Evolutionary conservation across 2,888 invertebrate genomes (phyloP), one percentile per base, ranked within the genome.

Genomic region (Mythimna pallens): DNA sequence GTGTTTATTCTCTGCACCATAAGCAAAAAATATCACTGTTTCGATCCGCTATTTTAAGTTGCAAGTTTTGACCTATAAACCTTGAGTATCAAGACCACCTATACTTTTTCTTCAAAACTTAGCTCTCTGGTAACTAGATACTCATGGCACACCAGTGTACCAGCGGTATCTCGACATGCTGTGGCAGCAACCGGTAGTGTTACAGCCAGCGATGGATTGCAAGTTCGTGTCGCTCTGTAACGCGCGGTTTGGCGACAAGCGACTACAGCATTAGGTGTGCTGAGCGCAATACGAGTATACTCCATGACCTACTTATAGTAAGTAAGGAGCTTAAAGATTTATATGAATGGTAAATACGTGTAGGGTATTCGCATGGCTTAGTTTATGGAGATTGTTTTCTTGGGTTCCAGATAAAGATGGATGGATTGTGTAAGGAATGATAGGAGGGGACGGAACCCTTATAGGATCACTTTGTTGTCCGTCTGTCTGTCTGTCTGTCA

Each of bases 201-300:
- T 65, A 65, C 79, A 67, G 47, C 40, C 30, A n/a, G 61, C 71
- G 64, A 81, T 78, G 75, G 82, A 81, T 81, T 82, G 79, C 69
- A 12, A 67, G 79, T 71, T 78, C 79, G 43, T 81, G 81, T 81
- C 14, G 36, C 69, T 22, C 65, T 54, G 47, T 62, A 57, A 34
- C 57, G 34, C 55, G 67, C 47, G 79, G 67, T 57, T 40, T 34
- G 54, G 70, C 34, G 80, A 81, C 78, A 70, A 58, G 70, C 34
- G 82, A 81, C 74, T 67, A 58, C 58, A 52, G 58, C 70, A 65
- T 73, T 82, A 74, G 22, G 65, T 61, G 76, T 25, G 71, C 63
- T 47, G 40, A 66, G 34, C 59, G 43, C 54, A 64, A 25, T 57
- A 43, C 43, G 14, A 43, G 43, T 5, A 17, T 64, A 65, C 62